These are phyloP conservation scores for Drosophila mayaguana DNA, from an alignment of 2,888 invertebrate species.

Conservation along the genomic window DNA sequence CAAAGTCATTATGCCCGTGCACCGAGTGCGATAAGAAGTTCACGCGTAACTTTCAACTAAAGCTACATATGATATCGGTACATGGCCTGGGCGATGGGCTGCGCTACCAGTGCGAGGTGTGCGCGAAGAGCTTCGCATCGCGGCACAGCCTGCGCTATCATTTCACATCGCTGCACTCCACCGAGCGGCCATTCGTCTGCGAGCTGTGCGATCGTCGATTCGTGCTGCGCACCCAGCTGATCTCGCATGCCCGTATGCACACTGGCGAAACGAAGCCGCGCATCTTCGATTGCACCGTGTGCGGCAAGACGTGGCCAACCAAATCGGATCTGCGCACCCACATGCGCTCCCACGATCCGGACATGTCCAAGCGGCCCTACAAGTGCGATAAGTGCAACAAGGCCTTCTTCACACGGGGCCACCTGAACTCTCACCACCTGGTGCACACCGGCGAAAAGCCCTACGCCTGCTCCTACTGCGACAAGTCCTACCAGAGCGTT, in stretches of 20 bases:
- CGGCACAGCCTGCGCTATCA: constrained; percentile 80
- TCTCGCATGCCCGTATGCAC: constrained; percentile 78
- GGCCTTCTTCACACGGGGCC: constrained; percentile 79
- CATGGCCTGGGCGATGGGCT: constrained; percentile 77
- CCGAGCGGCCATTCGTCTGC: constrained; percentile 75
- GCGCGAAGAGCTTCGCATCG: constrained; percentile 77
- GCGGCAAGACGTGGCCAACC: constrained; percentile 80
- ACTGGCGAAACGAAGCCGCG: constrained; percentile 79
- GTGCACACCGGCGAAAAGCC: constrained; percentile 84
- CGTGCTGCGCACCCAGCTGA: constrained; percentile 76
- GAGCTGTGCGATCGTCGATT: constrained; percentile 71
- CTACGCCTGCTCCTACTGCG: constrained; percentile 73
- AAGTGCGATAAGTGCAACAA: constrained; percentile 76
- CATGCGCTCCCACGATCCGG: constrained; percentile 76
- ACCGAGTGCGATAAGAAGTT: constrained; percentile 79
- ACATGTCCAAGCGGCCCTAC: constrained; percentile 73
- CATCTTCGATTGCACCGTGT: constrained; percentile 70
- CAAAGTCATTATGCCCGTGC: constrained; percentile 66
- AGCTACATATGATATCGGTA: constrained; percentile 76
- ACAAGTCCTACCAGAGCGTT: constrained; percentile 76
- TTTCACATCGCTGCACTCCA: constrained; percentile 74
- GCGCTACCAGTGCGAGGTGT: constrained; percentile 72
- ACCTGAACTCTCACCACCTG: constrained; percentile 76
- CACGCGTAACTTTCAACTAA: constrained; percentile 80
- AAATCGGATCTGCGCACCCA: constrained; percentile 81